A percentile compares a stretch with the other conserved stretches of the same genome.
Evolutionary conservation across 2,113 vertebrate genomes (phyloP).

Genomic region (Channa maculata): DNA sequence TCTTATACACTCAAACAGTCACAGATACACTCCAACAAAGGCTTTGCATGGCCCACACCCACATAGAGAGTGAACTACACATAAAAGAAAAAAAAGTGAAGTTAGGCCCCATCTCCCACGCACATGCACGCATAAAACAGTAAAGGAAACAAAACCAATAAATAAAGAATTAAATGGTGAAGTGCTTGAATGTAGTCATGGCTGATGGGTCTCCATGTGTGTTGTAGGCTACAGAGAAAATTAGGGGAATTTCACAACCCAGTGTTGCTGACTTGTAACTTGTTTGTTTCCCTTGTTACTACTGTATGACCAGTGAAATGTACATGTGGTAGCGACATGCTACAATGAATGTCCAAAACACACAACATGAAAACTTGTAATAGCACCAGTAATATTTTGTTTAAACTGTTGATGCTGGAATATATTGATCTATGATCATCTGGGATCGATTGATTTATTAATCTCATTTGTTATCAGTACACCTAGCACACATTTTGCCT

Average conservation of each 20-base stretch:
- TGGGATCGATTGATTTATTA: too few relatives aligned
- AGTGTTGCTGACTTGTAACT: conserved; percentile 63
- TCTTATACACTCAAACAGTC: neutral
- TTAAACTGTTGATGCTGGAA: neutral
- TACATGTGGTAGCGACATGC: conserved; percentile 5
- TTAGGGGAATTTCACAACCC: conserved; percentile 82
- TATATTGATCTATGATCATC: too few relatives aligned
- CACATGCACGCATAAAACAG: neutral
- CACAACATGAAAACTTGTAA: neutral
- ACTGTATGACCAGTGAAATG: conserved; percentile 21
- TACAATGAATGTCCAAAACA: neutral
- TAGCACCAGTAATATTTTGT: too few relatives aligned
- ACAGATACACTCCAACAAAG: neutral
- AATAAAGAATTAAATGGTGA: too few relatives aligned
- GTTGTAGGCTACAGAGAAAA: conserved; percentile 75
- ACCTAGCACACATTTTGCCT: neutral
- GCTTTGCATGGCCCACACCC: conserved; percentile 1
- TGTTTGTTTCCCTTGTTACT: conserved; percentile 21
- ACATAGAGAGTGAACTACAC: conserved; percentile 9
- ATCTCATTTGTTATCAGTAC: conserved; percentile 17
- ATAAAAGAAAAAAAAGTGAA: conserved; percentile 17
- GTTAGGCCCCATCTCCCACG: conserved; percentile 8
- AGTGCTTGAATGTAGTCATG: too few relatives aligned
- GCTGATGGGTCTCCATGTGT: neutral
- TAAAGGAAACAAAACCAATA: neutral